Evolutionary conservation across 2,797 vertebrate genomes (phyloP), one percentile per base, ranked within the genome.

Genomic region (Danio choprae): DNA sequence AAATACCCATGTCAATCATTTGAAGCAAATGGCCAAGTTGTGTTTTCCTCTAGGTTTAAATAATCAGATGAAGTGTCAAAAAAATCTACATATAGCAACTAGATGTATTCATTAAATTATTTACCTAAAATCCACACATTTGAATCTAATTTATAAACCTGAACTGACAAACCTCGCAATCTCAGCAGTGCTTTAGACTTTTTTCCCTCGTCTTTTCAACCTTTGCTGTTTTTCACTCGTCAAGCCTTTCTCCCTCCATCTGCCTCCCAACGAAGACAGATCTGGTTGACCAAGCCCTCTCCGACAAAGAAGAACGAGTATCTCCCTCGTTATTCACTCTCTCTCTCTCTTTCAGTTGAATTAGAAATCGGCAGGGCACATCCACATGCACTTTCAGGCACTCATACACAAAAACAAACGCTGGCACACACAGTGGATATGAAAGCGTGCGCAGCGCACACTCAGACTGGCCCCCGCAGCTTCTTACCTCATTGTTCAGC

Each of bases 401-500:
- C 72, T 41, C 70, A 40, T 18, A 77, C 69, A 59, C 73, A 67
- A 79, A 83, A 59, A 85, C 76, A 82, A 79, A 74, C 73, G 22
- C 75, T 70, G 67, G 73, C 58, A 70, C 80, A 87, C 86, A 69
- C 86, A 83, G 80, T 83, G 76, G 82, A 85, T 82, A 84, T 81
- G 88, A 84, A 85, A 89, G 90, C 89, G 71, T 81, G 85, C 62
- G 68, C n/a, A 11, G 60, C 80, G 22, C 73, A 76, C 84, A 85
- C 82, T 81, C 59, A 76, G 43, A 83, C 91, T 67, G 68, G 85
- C 92, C 79, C 83, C 87, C 81, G 58, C 86, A 88, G 90, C 87
- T 93, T 83, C 92, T 91, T 91, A 88, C 90, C 89, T 89, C 94
- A 95, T 97, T 97, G 96, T 97, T 80, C 92, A 18, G 13, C 63